Conservation (phyloP, 2,797 vertebrate genomes). For the Intellagama lesueurii region DNA sequence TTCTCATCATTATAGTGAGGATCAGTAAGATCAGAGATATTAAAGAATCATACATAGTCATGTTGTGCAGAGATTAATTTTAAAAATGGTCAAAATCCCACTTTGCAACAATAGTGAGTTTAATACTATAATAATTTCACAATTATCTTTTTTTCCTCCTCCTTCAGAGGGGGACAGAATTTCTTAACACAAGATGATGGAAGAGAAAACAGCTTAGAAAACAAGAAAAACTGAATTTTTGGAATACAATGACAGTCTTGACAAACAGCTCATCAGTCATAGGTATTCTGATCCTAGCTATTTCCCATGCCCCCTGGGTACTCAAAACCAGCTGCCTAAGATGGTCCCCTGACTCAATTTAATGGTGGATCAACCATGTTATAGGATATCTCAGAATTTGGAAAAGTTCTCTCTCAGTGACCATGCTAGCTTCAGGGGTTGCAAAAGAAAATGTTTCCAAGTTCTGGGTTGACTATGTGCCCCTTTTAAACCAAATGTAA, state of each 20-base stretch:
- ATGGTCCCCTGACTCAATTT: background rate
- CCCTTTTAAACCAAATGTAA: too few relatives aligned
- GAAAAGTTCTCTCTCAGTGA: too few relatives aligned
- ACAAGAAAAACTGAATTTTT: constrained; percentile 21
- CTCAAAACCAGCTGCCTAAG: background rate
- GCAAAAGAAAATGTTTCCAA: too few relatives aligned
- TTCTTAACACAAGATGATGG: constrained; percentile 12
- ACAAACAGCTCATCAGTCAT: constrained; percentile 28
- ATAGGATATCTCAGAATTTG: background rate
- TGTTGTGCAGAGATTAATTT: too few relatives aligned
- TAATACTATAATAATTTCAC: constrained; percentile 27
- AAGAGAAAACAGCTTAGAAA: constrained; percentile 1
- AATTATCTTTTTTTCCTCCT: background rate
- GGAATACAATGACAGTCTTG: constrained; percentile 1
- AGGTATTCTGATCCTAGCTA: constrained; percentile 11
- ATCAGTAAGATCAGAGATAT: background rate
- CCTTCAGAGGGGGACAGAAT: background rate
- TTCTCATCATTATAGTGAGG: background rate
- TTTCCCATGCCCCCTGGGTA: background rate
- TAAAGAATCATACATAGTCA: background rate
- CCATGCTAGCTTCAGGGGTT: too few relatives aligned
- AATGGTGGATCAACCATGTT: background rate
- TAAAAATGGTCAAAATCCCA: background rate
- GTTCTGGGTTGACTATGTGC: too few relatives aligned
- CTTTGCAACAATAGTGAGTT: background rate